Evolutionary conservation across 2,113 vertebrate genomes (phyloP).

Genomic region (Neodon shergylaensis): DNA sequence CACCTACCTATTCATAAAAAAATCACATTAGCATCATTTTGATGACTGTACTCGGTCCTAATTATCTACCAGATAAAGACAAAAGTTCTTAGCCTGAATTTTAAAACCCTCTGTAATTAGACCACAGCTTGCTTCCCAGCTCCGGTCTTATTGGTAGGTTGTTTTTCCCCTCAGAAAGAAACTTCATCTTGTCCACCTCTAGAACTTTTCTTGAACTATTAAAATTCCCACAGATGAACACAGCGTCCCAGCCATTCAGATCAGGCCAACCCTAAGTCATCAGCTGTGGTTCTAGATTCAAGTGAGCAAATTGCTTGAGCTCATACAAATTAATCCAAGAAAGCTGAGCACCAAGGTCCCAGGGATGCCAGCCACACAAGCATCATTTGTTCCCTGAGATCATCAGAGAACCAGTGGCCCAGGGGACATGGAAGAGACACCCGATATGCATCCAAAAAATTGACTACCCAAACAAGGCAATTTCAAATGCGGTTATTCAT

Average conservation of each 20-base stretch:
- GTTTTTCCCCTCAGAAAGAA: not conserved
- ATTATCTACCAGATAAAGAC: not conserved
- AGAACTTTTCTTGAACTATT: not conserved
- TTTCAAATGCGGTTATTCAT: not conserved
- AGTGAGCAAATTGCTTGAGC: not conserved
- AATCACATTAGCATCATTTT: not conserved
- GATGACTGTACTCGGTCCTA: not conserved
- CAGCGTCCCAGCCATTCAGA: not conserved
- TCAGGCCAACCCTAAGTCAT: not conserved
- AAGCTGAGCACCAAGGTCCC: not conserved
- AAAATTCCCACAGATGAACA: not conserved
- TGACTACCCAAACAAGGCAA: not conserved
- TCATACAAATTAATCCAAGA: not conserved
- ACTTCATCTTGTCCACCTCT: not conserved
- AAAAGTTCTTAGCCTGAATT: not conserved
- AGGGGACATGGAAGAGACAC: not conserved
- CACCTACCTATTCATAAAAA: not conserved
- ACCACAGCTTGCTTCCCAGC: not conserved
- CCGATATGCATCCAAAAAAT: not conserved
- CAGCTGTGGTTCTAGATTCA: not conserved
- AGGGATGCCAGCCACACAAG: not conserved
- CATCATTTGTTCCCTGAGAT: not conserved
- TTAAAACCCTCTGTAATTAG: not conserved
- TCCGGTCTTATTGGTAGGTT: not conserved
- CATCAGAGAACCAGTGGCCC: not conserved